These are phyloP conservation scores for Sinocyclocheilus anshuiensis DNA, from an alignment of 2,113 vertebrate genomes.

Conservation along the genomic window DNA sequence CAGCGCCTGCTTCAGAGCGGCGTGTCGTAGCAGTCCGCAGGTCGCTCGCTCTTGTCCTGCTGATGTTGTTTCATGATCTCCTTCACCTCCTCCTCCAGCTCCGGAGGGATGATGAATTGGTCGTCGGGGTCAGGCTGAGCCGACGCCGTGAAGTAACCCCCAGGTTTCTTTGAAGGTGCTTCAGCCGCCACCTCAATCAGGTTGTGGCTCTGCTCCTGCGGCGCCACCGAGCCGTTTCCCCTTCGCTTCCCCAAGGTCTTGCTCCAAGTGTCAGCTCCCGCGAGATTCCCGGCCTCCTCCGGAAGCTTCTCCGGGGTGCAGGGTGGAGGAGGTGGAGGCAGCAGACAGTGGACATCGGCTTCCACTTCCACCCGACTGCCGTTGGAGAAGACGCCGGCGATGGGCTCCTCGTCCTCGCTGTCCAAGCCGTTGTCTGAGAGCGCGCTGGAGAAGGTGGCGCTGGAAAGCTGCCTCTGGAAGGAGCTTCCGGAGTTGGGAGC, in stretches of 20 bases:
- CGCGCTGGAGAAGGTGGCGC: conserved; percentile 95
- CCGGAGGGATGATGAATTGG: conserved; percentile 96
- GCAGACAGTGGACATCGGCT: conserved; percentile 88
- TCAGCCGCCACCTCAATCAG: conserved; percentile 90
- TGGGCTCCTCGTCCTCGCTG: conserved; percentile 96
- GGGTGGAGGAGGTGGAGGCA: conserved; percentile 68
- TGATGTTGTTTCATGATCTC: conserved; percentile 98
- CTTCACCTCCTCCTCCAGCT: conserved; percentile 97
- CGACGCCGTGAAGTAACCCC: conserved; percentile 95
- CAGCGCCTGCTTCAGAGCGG: conserved; percentile 81
- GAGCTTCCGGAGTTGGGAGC: conserved; percentile 70
- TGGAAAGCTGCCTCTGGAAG: conserved; percentile 96
- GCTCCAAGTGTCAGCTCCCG: conserved; percentile 63
- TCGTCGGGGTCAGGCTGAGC: conserved; percentile 95
- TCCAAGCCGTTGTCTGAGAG: conserved; percentile 96
- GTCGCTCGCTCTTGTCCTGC: conserved; percentile 83
- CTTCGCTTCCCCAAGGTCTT: conserved; percentile 79
- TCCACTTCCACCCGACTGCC: conserved; percentile 96
- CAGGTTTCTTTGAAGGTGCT: conserved; percentile 85
- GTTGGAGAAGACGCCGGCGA: conserved; percentile 95
- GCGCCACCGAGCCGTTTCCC: conserved; percentile 90
- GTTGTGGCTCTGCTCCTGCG: conserved; percentile 92
- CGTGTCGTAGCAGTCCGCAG: conserved; percentile 88
- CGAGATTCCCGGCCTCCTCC: conserved; percentile 55
- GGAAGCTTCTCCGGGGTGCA: conserved; percentile 80